A percentile compares a stretch with the other conserved stretches of the same genome.
These are phyloP conservation scores for Mormyrus lacerda DNA, from an alignment of 2,113 vertebrate genomes.

Conservation along the genomic window DNA sequence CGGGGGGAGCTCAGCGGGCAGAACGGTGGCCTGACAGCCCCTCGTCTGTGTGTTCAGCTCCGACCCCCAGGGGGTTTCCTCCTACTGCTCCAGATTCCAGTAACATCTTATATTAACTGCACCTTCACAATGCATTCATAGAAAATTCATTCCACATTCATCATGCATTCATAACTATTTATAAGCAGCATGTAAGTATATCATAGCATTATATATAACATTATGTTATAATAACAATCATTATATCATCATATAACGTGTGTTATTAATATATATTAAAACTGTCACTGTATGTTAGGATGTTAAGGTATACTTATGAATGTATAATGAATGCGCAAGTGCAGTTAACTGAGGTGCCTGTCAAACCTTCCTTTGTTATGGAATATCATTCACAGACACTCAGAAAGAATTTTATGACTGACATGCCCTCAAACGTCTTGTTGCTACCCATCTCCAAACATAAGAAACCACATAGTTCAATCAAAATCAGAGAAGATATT, in stretches of 20 bases:
- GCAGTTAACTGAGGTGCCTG: background rate
- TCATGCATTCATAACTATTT: background rate
- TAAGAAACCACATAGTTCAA: background rate
- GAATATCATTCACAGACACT: background rate
- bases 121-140: background rate
- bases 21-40: background rate
- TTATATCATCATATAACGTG: background rate
- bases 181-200: background rate
- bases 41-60: background rate
- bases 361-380: background rate
- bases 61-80: background rate
- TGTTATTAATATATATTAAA: background rate
- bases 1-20: slow-evolving; percentile 26
- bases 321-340: background rate
- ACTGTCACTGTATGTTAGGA: background rate
- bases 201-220: too few species aligned
- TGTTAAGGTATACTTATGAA: background rate
- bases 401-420: background rate
- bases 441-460: background rate
- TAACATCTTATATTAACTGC: background rate
- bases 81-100: background rate
- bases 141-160: background rate
- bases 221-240: background rate
- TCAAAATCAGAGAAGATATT: background rate
- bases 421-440: background rate